Evolutionary conservation across 1,140 invertebrate species (phyloP), one percentile per base, ranked within the genome.

Genomic region (Trichoplusia ni): DNA sequence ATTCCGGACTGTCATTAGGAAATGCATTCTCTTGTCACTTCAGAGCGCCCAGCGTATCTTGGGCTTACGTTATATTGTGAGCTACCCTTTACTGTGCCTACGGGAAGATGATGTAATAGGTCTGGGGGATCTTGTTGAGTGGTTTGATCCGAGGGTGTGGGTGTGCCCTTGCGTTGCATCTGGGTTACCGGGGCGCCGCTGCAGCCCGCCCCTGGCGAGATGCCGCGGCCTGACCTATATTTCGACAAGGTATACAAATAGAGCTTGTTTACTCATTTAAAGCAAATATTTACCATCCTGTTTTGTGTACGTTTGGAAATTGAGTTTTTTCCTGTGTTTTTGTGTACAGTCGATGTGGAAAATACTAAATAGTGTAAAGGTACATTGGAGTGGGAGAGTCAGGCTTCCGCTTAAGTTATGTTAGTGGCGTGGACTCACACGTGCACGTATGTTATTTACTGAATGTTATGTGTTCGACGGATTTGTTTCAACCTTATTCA

Each of bases 201-300:
- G 81, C 81, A 84, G 75, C 79, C 81, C 70, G 60, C 71, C 69
- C 64, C 49, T 47, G 35, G 11, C 58, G 65, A 69, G 68, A 73
- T 77, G 62, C 61, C 70, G 62, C 63, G 74, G 72, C 81, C 82
- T 85, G 82, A 84, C 84, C 84, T 75, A 84, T 62, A 65, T 86
- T 78, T 76, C 61, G 59, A 69, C 46, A 61, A 54, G 46, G 35
- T 59, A 72, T 73, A 72, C 69, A 78, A 82, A 82, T 77, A 79
- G 33, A 25, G 44, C 56, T 44, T 71, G 68, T 67, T 69, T 29
- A 19, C 29, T 40, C 11, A 53, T 27, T 44, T 11, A 4, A 38
- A 27, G 9, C 46, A 47, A 56, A 37, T 49, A 47, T 58, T 58
- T 62, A 51, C 16, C 29, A 35, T 51, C 47, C 14, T 23, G 7